Conservation (phyloP, 1,140 invertebrate species). For the Stenopsyche tienmushanensis region DNA sequence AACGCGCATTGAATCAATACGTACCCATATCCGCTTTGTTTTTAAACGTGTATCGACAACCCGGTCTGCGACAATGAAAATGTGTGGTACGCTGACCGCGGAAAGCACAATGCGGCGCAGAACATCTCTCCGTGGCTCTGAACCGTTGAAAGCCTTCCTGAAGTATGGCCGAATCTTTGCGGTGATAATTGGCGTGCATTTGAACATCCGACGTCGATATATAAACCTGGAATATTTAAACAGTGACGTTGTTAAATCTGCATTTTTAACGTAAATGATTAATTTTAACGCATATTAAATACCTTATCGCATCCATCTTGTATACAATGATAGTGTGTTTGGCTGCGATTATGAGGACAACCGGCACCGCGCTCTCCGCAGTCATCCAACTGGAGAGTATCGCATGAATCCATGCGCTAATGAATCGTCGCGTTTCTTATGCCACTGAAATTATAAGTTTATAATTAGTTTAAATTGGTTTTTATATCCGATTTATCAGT, state of each 20-base stretch:
- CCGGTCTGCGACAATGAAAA: slow-evolving; percentile 90
- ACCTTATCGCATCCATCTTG: slow-evolving; percentile 93
- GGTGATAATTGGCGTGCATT: slow-evolving; percentile 98
- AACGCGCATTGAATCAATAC: slow-evolving; percentile 43
- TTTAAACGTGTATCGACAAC: slow-evolving; percentile 95
- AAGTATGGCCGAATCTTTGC: slow-evolving; percentile 96
- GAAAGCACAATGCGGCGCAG: slow-evolving; percentile 84
- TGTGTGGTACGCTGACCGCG: slow-evolving; percentile 95
- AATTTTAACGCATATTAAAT: too few species aligned
- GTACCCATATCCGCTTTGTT: slow-evolving; percentile 99
- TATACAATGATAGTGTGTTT: slow-evolving; percentile 98
- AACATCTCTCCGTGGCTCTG: slow-evolving; percentile 89
- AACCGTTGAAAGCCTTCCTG: slow-evolving; percentile 94
- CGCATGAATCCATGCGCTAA: slow-evolving; percentile 96
- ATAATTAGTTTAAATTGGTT: not conserved
- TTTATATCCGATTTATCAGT: not conserved
- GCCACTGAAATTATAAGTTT: slow-evolving; percentile 74
- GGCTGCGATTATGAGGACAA: slow-evolving; percentile 93
- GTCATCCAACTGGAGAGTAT: slow-evolving; percentile 83
- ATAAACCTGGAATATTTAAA: too few species aligned
- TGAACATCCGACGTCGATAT: slow-evolving; percentile 98
- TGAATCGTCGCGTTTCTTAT: slow-evolving; percentile 97
- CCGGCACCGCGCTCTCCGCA: slow-evolving; percentile 71
- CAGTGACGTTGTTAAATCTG: too few species aligned
- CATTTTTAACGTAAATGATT: not conserved